Evolutionary conservation across 2,113 vertebrate species (phyloP).

Genomic region (Sceloporus undulatus): DNA sequence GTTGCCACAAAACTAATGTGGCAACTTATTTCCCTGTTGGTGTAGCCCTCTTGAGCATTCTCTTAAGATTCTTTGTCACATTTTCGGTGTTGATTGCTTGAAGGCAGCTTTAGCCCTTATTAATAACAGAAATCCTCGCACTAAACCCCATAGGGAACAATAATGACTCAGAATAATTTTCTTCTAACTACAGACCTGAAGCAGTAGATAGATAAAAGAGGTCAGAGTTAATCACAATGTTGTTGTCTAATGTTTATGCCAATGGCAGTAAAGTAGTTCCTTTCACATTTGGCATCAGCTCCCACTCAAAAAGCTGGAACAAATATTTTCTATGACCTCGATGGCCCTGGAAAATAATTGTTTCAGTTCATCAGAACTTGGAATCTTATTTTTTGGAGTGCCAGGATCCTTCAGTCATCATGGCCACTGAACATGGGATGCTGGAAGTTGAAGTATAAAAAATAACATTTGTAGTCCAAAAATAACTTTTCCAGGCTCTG

Average conservation of each 20-base stretch:
- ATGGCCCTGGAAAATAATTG: not conserved
- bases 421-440: too few relatives aligned
- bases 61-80: conserved; percentile 17
- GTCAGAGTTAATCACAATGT: conserved; percentile 24
- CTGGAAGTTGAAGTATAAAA: too few relatives aligned
- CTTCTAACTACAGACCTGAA: conserved; percentile 26
- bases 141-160: conserved; percentile 14
- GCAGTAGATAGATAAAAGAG: conserved; percentile 25
- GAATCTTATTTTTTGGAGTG: not conserved
- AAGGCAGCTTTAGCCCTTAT: conserved; percentile 22
- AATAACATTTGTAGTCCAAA: too few relatives aligned
- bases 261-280: conserved; percentile 1
- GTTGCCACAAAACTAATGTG: conserved; percentile 33
- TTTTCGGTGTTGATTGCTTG: conserved; percentile 32
- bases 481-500: too few relatives aligned
- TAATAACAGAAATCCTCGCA: conserved; percentile 13
- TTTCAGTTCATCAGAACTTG: not conserved
- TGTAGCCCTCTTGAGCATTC: not conserved
- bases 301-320: not conserved
- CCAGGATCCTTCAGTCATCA: too few relatives aligned
- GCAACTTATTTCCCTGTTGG: conserved; percentile 21
- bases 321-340: not conserved
- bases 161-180: conserved; percentile 37
- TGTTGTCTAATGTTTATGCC: conserved; percentile 31
- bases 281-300: not conserved